These are phyloP conservation scores for Thymelicus lineola DNA, from an alignment of 2,888 invertebrate species.

Conservation along the genomic window DNA sequence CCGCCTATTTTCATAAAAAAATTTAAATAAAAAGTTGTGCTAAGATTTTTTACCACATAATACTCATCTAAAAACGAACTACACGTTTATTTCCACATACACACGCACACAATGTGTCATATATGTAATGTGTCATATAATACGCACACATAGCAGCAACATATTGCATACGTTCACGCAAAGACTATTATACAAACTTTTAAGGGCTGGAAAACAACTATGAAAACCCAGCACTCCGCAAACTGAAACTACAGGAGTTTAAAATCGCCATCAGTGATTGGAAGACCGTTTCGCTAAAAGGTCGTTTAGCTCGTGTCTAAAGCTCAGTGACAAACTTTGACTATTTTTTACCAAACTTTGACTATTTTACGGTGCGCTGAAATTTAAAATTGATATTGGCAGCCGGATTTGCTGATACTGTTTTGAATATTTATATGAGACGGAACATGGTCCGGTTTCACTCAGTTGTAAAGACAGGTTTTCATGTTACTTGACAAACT, in stretches of 20 bases:
- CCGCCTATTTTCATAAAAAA: no score
- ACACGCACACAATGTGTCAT: not conserved
- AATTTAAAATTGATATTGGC: not conserved
- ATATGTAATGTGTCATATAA: no score
- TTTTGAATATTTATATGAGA: not conserved
- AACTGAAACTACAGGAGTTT: slow-evolving; percentile 47
- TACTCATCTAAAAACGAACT: no score
- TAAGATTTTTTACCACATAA: no score
- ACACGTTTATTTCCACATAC: no score
- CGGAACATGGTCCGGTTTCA: no score
- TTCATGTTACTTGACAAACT: no score
- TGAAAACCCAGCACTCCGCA: slow-evolving; percentile 22
- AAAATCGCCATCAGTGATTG: slow-evolving; percentile 46
- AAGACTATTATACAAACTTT: not conserved
- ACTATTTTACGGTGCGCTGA: not conserved
- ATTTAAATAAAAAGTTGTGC: no score
- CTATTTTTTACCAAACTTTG: slow-evolving; percentile 9
- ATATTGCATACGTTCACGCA: no score
- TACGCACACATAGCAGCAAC: not conserved
- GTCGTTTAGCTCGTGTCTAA: slow-evolving; percentile 19
- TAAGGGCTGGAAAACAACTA: not conserved
- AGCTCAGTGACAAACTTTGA: slow-evolving; percentile 8
- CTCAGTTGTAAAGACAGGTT: no score
- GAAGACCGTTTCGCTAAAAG: slow-evolving; percentile 23
- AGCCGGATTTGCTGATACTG: not conserved